Evolutionary conservation across 1,140 invertebrate genomes (phyloP), one percentile per base, ranked within the genome.

Genomic region (Proctacanthus coquilletti): DNA sequence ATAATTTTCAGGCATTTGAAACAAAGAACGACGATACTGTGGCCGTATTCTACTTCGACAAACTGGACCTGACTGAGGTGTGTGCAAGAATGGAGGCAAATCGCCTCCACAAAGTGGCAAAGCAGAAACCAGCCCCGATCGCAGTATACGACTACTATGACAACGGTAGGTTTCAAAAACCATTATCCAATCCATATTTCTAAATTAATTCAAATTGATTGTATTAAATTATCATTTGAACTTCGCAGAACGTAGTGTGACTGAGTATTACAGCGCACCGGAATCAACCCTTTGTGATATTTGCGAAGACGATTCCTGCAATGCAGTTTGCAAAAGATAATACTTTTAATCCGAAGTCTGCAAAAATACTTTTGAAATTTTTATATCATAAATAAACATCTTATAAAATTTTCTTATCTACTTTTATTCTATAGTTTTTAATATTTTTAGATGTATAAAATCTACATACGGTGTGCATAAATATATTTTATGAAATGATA

Each of bases 131-230:
- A 13, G 84, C 85, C 14, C 72, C 83, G 21, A 80, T 94, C 8
- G 69, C 74, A 17, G 73, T 93, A 44, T 94, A 87, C 48, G 87
- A 94, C 51, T 94, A 94, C 58, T 94, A 94, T 50, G 84, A 92
- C 53, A 84, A 76, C 48, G 75, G 84, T 85, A 69, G 75, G 72
- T 69, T 5, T n/a, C n/a, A n/a, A n/a, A n/a, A n/a, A n/a, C n/a
- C n/a, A n/a, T n/a, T n/a, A n/a, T n/a, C n/a, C n/a, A n/a, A n/a
- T n/a, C n/a, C n/a, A n/a, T n/a, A n/a, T n/a, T n/a, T n/a, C n/a
- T n/a, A n/a, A n/a, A n/a, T n/a, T n/a, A n/a, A n/a, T n/a, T n/a
- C n/a, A n/a, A n/a, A n/a, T n/a, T n/a, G n/a, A n/a, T n/a, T n/a
- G n/a, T n/a, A n/a, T n/a, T n/a, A n/a, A n/a, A n/a, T n/a, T n/a